Evolutionary conservation across 2,113 vertebrate genomes (phyloP).

Genomic region (Amazona guildingii): DNA sequence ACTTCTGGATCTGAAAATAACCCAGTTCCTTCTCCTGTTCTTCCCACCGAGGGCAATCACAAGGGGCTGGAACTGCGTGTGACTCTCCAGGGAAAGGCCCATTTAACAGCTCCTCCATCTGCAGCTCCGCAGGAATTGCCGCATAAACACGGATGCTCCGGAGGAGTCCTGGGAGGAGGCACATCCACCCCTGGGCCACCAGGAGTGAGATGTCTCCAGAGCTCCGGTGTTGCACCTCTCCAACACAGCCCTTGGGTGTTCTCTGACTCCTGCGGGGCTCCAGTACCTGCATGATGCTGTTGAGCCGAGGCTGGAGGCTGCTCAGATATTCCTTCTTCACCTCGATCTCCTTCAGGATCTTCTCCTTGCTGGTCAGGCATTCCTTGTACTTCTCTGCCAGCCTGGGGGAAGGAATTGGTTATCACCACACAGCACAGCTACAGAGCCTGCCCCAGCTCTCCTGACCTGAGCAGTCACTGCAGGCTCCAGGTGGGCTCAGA

Average conservation of each 20-base stretch:
- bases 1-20: slow-evolving; percentile 7
- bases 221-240: neutral
- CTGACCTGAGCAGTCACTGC: neutral
- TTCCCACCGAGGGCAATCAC: neutral
- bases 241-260: neutral
- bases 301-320: slow-evolving; percentile 95
- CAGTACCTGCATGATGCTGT: slow-evolving; percentile 95
- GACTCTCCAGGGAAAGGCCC: neutral
- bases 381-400: slow-evolving; percentile 95
- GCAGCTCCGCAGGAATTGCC: neutral
- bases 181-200: rapidly evolving
- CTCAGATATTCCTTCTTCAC: slow-evolving; percentile 95
- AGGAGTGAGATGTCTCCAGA: neutral
- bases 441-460: neutral
- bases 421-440: neutral
- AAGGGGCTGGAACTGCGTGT: neutral
- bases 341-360: slow-evolving; percentile 95
- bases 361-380: slow-evolving; percentile 88
- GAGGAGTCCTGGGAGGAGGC: neutral
- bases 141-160: neutral
- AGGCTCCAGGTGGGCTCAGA: neutral
- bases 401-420: slow-evolving; percentile 60
- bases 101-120: neutral
- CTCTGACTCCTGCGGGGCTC: neutral
- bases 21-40: slow-evolving; percentile 32